Evolutionary conservation across 2,888 invertebrate genomes (phyloP).

Genomic region (Omphaloscelis lunosa): DNA sequence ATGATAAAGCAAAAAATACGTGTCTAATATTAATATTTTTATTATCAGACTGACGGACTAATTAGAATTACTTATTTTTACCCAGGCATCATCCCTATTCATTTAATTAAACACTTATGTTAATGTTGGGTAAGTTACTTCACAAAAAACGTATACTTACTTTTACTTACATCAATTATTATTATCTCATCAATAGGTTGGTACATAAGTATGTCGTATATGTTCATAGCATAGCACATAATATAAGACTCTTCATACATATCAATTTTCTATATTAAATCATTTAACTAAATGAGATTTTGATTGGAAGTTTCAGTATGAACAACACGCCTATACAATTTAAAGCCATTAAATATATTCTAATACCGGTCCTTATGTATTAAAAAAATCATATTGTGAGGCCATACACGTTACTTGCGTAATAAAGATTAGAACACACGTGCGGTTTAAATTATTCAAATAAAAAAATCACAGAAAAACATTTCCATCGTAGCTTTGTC

Average conservation of each 20-base stretch:
- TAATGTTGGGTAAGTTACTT: no score
- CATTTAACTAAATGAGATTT: slow-evolving; percentile 30
- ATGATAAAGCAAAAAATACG: no score
- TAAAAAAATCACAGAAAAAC: background rate
- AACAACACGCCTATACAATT: slow-evolving; percentile 34
- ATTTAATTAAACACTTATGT: no score
- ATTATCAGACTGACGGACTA: no score
- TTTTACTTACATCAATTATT: no score
- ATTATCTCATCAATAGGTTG: background rate
- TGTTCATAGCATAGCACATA: slow-evolving; percentile 8
- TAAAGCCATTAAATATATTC: slow-evolving; percentile 39
- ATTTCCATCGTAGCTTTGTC: background rate
- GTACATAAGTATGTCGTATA: background rate
- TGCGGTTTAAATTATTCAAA: background rate
- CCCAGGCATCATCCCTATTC: no score
- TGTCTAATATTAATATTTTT: no score
- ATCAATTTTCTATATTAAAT: slow-evolving; percentile 15
- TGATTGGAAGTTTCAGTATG: slow-evolving; percentile 18
- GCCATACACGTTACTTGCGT: background rate
- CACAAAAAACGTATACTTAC: no score
- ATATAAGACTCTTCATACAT: background rate
- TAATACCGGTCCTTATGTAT: slow-evolving; percentile 3
- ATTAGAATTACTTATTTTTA: no score
- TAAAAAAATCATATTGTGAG: background rate
- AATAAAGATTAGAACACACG: slow-evolving; percentile 18